These are phyloP conservation scores for Argentina silus DNA, from an alignment of 2,797 vertebrate species.

Conservation along the genomic window DNA sequence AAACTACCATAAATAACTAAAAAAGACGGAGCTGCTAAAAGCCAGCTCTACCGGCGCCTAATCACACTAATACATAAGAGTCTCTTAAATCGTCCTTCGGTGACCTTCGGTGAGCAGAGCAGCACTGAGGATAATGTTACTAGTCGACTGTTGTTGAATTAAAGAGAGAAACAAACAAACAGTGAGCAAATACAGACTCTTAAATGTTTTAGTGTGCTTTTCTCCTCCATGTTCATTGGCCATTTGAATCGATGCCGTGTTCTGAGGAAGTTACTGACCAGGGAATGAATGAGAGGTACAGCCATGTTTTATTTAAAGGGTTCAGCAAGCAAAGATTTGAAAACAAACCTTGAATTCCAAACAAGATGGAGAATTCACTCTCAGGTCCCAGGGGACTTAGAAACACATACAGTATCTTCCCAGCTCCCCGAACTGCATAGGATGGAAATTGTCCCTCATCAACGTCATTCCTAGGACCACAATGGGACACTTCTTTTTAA, in stretches of 20 bases:
- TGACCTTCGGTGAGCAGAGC: constrained; percentile 11
- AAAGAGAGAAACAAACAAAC: background rate
- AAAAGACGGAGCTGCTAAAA: no score
- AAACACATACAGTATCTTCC: background rate
- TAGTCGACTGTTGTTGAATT: background rate
- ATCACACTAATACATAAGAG: constrained; percentile 42
- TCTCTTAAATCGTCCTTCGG: constrained; percentile 31
- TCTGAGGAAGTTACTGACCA: background rate
- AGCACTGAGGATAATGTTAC: constrained; percentile 20
- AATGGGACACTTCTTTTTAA: no score
- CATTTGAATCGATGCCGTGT: constrained; percentile 1
- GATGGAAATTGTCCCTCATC: background rate
- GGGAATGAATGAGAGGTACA: background rate
- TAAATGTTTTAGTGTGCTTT: constrained; percentile 29
- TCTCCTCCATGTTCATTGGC: constrained; percentile 14
- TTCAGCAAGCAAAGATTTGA: no score
- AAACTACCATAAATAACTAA: no score
- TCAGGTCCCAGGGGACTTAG: background rate
- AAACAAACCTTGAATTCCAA: no score
- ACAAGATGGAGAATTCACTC: no score
- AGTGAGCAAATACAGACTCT: background rate
- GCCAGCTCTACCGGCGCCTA: no score
- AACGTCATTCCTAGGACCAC: no score
- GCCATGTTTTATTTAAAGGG: background rate
- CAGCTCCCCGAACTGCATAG: background rate